Percentiles rank a stretch among this genome's conserved stretches.
Conservation (phyloP, 2,888 invertebrate genomes). For the Rhingia campestris region DNA sequence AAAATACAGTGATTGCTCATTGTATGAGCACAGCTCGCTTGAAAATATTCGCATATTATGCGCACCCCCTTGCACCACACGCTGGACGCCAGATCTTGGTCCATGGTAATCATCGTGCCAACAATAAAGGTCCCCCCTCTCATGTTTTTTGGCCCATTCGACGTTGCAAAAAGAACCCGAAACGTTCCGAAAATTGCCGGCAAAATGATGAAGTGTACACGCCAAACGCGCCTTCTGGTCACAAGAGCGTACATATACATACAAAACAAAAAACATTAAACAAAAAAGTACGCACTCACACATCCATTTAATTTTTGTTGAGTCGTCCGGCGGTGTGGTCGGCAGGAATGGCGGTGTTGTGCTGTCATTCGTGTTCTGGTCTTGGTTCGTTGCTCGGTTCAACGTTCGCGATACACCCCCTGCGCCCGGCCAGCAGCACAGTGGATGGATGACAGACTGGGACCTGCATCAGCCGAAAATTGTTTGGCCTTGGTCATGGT, state of each 20-base stretch:
- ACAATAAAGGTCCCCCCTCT: slow-evolving; percentile 35
- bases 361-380: slow-evolving; percentile 33
- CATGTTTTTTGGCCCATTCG: not conserved
- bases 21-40: slow-evolving; percentile 26
- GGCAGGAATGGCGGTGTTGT: slow-evolving; percentile 18
- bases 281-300: slow-evolving; percentile 50
- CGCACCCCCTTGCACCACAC: slow-evolving; percentile 8
- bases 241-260: slow-evolving; percentile 13
- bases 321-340: not conserved
- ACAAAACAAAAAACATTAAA: not conserved
- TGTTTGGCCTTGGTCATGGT: slow-evolving; percentile 78
- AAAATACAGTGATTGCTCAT: slow-evolving; percentile 66
- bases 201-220: slow-evolving; percentile 63
- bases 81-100: slow-evolving; percentile 49
- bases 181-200: slow-evolving; percentile 56
- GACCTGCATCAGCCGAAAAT: slow-evolving; percentile 77
- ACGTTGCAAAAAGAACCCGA: slow-evolving; percentile 22
- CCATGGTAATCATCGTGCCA: slow-evolving; percentile 51
- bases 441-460: slow-evolving; percentile 48
- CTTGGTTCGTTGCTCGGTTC: slow-evolving; percentile 67
- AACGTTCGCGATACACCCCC: slow-evolving; percentile 48
- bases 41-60: slow-evolving; percentile 39
- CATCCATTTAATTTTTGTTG: slow-evolving; percentile 4
- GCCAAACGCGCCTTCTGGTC: slow-evolving; percentile 63
- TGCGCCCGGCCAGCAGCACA: slow-evolving; percentile 6